phyloP scores from a whole-genome alignment of 2,113 vertebrate genomes.

The Cynocephalus volans region DNA sequence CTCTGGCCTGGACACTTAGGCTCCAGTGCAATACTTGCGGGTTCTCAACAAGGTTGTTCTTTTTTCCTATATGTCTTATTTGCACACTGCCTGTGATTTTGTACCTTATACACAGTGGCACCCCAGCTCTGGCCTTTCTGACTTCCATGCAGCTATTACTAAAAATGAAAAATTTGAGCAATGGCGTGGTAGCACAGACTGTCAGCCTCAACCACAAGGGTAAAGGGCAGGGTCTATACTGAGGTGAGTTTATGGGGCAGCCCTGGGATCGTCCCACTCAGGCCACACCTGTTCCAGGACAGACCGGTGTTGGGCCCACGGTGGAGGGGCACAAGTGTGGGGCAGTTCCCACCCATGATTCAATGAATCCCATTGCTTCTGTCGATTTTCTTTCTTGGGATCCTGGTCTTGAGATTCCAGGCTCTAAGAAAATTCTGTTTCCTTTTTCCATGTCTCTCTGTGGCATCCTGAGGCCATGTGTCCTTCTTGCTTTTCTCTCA shows the following conservation, averaged over 20 bases:
- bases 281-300: too few relatives aligned
- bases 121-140: neutral
- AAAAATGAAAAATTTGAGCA: neutral
- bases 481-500: neutral
- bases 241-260: neutral
- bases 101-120: accelerated
- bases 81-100: neutral
- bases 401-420: neutral
- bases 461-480: neutral
- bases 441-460: accelerated
- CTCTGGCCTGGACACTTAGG: accelerated
- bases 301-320: neutral
- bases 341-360: neutral
- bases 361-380: neutral
- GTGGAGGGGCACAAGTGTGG: neutral
- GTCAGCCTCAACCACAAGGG: neutral
- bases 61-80: neutral
- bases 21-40: neutral
- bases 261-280: neutral
- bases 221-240: neutral
- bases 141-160: accelerated
- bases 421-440: neutral
- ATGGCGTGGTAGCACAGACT: accelerated
- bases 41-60: neutral
- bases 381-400: neutral